Conservation (phyloP, 2,888 invertebrate species). For the Sarcophaga variegata region DNA sequence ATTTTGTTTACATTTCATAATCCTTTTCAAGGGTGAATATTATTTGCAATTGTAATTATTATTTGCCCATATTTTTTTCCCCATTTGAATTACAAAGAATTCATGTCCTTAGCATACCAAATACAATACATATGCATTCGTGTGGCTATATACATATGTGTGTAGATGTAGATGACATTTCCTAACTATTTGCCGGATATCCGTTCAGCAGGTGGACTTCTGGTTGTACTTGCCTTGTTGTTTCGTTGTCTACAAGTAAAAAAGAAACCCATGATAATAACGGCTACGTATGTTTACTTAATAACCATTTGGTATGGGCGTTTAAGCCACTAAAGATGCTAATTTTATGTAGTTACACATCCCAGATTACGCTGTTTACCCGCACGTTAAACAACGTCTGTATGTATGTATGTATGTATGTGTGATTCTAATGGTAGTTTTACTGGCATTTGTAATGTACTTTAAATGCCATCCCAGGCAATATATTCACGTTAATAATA, state of each 20-base stretch:
- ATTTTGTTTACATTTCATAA: slow-evolving; percentile 57
- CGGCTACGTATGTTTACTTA: slow-evolving; percentile 43
- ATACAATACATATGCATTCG: no score
- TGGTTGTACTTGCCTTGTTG: slow-evolving; percentile 1
- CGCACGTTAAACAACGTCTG: slow-evolving; percentile 2
- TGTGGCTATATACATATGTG: background rate
- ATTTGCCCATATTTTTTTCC: slow-evolving; percentile 35
- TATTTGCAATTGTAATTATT: slow-evolving; percentile 73
- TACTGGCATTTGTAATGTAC: slow-evolving; percentile 22
- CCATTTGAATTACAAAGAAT: background rate
- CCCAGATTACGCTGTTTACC: slow-evolving; percentile 50
- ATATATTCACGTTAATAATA: slow-evolving; percentile 8
- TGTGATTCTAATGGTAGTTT: slow-evolving; percentile 34
- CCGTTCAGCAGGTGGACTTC: slow-evolving; percentile 60
- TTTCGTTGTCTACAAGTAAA: slow-evolving; percentile 1
- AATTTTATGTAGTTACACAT: slow-evolving; percentile 72
- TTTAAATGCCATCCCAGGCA: background rate
- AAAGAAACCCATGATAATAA: background rate
- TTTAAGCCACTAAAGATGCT: slow-evolving; percentile 71
- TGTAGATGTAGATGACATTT: slow-evolving; percentile 13
- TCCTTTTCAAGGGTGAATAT: slow-evolving; percentile 69
- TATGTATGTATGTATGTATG: background rate
- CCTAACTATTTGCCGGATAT: slow-evolving; percentile 43
- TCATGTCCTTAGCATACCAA: background rate
- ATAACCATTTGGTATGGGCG: slow-evolving; percentile 56